phyloP scores from a whole-genome alignment of 1,140 invertebrate species.

The Hylyphantes graminicola region DNA sequence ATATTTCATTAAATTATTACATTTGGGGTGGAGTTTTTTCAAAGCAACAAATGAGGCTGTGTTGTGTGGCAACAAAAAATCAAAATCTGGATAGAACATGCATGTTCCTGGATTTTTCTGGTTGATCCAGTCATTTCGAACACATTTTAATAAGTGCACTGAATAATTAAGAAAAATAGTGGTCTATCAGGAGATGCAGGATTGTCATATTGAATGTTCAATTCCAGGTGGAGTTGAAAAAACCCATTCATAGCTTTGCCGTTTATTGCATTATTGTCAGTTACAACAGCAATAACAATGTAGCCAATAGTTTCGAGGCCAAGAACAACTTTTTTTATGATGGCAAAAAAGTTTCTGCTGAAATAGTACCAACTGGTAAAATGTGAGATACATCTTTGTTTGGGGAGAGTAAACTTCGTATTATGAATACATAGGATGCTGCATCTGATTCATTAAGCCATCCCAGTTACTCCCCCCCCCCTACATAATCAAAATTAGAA shows the following conservation, averaged over 20 bases:
- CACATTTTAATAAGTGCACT: background rate
- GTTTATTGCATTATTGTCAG: background rate
- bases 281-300: background rate
- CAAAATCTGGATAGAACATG: constrained; percentile 11
- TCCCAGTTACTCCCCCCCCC: background rate
- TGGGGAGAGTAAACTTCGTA: background rate
- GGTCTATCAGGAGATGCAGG: background rate
- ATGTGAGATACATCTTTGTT: background rate
- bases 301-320: background rate
- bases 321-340: background rate
- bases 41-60: constrained; percentile 5
- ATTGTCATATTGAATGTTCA: background rate
- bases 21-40: constrained; percentile 6
- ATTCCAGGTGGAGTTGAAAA: background rate
- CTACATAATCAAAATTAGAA: background rate
- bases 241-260: background rate
- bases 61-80: background rate
- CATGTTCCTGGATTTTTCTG: background rate
- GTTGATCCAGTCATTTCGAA: background rate
- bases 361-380: background rate
- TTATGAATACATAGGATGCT: background rate
- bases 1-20: no score
- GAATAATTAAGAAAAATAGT: background rate
- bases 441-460: background rate
- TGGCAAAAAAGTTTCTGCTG: background rate